phyloP scores from a whole-genome alignment of 2,797 vertebrate species.

The Enteromius viviparus region DNA sequence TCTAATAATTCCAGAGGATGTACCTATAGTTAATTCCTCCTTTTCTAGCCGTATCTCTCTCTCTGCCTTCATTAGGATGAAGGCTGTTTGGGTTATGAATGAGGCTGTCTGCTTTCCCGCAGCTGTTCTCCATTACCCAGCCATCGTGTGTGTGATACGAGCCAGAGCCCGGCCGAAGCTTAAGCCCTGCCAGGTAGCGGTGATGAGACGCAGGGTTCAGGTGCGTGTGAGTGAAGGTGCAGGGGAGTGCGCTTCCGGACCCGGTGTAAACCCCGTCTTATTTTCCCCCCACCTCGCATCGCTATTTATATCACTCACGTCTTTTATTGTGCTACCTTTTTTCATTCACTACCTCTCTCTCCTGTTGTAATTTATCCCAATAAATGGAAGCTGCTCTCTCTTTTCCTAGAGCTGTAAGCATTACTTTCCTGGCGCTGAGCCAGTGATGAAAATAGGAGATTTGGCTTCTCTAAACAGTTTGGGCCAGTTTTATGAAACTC shows the following conservation, averaged over 20 bases:
- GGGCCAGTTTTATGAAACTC: conserved; percentile 72
- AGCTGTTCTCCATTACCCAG: conserved; percentile 90
- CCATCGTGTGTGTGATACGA: conserved; percentile 75
- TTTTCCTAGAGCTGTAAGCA: conserved; percentile 38
- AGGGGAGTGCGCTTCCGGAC: conserved; percentile 59
- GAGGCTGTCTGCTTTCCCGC: conserved; percentile 78
- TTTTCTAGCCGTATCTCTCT: conserved; percentile 48
- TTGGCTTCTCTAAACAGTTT: conserved; percentile 67
- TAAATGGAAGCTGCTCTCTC: conserved; percentile 58
- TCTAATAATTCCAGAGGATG: conserved; percentile 20
- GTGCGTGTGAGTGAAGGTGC: conserved; percentile 65
- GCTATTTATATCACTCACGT: conserved; percentile 61
- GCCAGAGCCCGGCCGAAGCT: conserved; percentile 81
- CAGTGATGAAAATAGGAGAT: conserved; percentile 64
- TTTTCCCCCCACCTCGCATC: conserved; percentile 27
- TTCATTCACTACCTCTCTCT: conserved; percentile 58
- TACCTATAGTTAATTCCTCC: conserved; percentile 46
- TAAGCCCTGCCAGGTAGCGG: conserved; percentile 88
- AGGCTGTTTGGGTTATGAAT: conserved; percentile 81
- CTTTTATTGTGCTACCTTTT: conserved; percentile 53
- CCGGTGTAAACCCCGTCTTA: conserved; percentile 44
- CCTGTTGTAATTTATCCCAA: conserved; percentile 62
- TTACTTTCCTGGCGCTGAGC: conserved; percentile 70
- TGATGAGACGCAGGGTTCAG: conserved; percentile 89
- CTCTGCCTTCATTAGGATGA: conserved; percentile 79